A percentile compares a stretch with the other conserved stretches of the same genome.
Conservation (phyloP, 2,797 vertebrate genomes). For the Denticeps clupeoides region DNA sequence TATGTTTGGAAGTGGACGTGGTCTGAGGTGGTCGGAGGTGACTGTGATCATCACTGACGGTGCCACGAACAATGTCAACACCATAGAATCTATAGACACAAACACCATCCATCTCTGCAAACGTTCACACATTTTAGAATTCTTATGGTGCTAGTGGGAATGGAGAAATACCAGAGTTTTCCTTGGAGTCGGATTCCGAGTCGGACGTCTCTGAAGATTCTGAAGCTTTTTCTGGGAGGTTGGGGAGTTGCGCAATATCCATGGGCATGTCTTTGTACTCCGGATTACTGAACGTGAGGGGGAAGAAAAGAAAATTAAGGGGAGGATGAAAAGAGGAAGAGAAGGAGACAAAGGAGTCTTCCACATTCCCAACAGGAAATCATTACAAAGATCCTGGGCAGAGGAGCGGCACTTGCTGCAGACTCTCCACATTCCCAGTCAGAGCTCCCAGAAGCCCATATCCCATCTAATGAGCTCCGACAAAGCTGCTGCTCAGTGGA, state of each 20-base stretch:
- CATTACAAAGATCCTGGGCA: constrained; percentile 16
- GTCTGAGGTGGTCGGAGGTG: constrained; percentile 31
- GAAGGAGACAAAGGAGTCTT: constrained; percentile 14
- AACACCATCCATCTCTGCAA: no score
- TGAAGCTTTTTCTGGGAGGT: constrained; percentile 87
- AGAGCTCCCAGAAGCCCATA: constrained; percentile 28
- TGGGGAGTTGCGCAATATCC: constrained; percentile 91
- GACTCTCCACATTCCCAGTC: constrained; percentile 25
- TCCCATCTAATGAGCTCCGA: constrained; percentile 36
- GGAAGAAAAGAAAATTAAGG: neutral
- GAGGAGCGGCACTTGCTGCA: constrained; percentile 13
- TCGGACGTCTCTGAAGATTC: constrained; percentile 95
- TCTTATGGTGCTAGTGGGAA: neutral
- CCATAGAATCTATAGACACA: neutral
- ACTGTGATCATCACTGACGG: no score
- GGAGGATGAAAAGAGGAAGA: neutral
- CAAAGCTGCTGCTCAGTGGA: constrained; percentile 19
- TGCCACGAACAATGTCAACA: neutral
- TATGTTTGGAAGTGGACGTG: constrained; percentile 12
- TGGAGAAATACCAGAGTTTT: constrained; percentile 80
- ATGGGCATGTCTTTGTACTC: constrained; percentile 95
- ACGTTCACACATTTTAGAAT: neutral
- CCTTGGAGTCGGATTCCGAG: constrained; percentile 95
- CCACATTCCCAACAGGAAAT: constrained; percentile 13
- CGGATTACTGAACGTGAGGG: constrained; percentile 59